These are phyloP conservation scores for Polylopha cassiicola DNA, from an alignment of 2,888 invertebrate genomes.

Conservation along the genomic window DNA sequence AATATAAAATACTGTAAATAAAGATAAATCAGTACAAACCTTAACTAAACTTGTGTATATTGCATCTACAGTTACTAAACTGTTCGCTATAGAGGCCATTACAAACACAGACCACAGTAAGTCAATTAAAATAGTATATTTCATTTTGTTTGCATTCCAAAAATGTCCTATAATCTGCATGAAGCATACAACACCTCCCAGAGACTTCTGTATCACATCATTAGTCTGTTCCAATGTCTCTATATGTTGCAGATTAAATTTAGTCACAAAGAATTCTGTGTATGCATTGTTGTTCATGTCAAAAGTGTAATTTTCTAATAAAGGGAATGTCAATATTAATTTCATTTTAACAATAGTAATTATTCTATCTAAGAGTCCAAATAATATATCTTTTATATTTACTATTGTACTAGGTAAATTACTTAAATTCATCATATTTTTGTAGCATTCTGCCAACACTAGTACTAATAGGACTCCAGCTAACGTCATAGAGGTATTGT, in stretches of 20 bases:
- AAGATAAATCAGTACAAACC: constrained; percentile 41
- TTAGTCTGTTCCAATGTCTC: constrained; percentile 40
- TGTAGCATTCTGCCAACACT: constrained; percentile 53
- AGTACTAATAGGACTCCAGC: constrained; percentile 51
- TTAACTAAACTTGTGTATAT: constrained; percentile 50
- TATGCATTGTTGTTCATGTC: constrained; percentile 42
- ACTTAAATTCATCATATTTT: constrained; percentile 45
- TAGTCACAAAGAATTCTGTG: constrained; percentile 43
- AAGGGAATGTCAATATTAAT: constrained; percentile 60
- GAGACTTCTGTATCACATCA: constrained; percentile 49
- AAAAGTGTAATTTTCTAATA: constrained; percentile 49
- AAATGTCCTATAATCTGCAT: constrained; percentile 63
- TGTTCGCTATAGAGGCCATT: constrained; percentile 43
- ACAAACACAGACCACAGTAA: constrained; percentile 61
- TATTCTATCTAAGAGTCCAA: constrained; percentile 54
- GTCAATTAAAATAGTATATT: constrained; percentile 56
- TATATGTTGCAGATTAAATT: constrained; percentile 40
- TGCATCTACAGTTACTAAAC: constrained; percentile 40
- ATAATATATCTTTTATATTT: constrained; percentile 50
- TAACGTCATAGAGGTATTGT: constrained; percentile 52
- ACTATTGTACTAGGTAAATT: constrained; percentile 54
- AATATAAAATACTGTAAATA: constrained; percentile 2
- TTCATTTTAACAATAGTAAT: constrained; percentile 62
- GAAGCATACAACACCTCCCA: constrained; percentile 58
- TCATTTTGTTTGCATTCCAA: constrained; percentile 54